phyloP scores from a whole-genome alignment of 2,113 vertebrate species.

The Pimephales promelas region DNA sequence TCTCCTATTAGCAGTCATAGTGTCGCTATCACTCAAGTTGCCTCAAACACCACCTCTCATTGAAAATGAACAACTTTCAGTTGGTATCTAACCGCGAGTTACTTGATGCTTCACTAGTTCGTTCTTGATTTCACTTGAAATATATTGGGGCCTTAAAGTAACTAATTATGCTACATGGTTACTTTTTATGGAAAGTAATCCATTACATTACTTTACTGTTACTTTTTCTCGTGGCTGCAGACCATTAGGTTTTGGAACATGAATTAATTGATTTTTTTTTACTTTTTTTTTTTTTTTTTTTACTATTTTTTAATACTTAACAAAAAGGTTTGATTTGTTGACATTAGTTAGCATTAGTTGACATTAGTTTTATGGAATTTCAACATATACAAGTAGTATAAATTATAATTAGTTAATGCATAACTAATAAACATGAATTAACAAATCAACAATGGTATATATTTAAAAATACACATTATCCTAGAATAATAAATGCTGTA shows the following conservation, averaged over 20 bases:
- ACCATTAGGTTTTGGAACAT: background rate
- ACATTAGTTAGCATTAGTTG: no score
- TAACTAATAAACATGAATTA: background rate
- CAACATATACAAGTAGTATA: background rate
- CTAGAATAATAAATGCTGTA: background rate
- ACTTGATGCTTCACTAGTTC: no score
- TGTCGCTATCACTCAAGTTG: background rate
- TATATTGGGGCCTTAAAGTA: no score
- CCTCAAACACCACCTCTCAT: background rate
- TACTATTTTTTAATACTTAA: background rate
- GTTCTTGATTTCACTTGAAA: no score
- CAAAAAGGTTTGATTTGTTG: no score
- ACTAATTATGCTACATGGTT: no score
- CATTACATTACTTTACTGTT: background rate
- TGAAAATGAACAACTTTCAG: background rate
- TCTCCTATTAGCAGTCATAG: background rate
- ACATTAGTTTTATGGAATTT: background rate
- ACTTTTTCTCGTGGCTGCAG: background rate
- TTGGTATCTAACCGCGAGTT: background rate
- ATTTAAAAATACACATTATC: background rate
- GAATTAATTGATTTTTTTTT: background rate
- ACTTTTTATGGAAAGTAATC: background rate
- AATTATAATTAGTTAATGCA: background rate
- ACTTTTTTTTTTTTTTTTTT: no score
- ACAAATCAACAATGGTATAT: no score